A percentile compares a stretch with the other conserved stretches of the same genome.
phyloP scores from a whole-genome alignment of 2,888 invertebrate genomes.

The Anthophora plumipes region DNA sequence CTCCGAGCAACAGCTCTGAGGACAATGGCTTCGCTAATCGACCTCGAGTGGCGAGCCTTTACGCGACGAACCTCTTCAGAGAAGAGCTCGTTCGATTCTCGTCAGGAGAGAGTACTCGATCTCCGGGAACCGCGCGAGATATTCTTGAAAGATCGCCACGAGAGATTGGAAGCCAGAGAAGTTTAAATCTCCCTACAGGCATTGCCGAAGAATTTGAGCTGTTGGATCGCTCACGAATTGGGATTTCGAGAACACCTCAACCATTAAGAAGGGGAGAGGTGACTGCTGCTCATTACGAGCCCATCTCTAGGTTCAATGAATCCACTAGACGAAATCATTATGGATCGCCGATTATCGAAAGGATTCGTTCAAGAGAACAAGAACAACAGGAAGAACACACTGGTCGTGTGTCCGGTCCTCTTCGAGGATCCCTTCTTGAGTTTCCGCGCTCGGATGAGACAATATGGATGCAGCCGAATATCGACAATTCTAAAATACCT shows the following conservation, averaged over 20 bases:
- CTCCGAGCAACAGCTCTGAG: constrained; percentile 81
- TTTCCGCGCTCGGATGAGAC: constrained; percentile 19
- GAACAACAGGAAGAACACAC: constrained; percentile 31
- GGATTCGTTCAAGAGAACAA: constrained; percentile 28
- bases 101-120: constrained; percentile 73
- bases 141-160: constrained; percentile 54
- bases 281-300: constrained; percentile 22
- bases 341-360: constrained; percentile 46
- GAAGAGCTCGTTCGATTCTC: constrained; percentile 77
- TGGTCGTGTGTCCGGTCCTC: neutral
- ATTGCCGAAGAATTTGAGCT: constrained; percentile 61
- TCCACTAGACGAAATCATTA: constrained; percentile 41
- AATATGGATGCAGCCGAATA: constrained; percentile 8
- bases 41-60: constrained; percentile 78
- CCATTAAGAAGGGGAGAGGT: constrained; percentile 69
- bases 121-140: constrained; percentile 69
- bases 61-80: constrained; percentile 76
- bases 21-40: constrained; percentile 81
- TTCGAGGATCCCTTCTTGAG: constrained; percentile 8
- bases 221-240: constrained; percentile 66
- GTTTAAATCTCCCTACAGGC: constrained; percentile 72
- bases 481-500: neutral
- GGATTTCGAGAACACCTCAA: constrained; percentile 77
- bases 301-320: constrained; percentile 29
- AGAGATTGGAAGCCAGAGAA: constrained; percentile 73